Evolutionary conservation across 2,888 invertebrate genomes (phyloP).

Genomic region (Cylindroiulus punctatus): DNA sequence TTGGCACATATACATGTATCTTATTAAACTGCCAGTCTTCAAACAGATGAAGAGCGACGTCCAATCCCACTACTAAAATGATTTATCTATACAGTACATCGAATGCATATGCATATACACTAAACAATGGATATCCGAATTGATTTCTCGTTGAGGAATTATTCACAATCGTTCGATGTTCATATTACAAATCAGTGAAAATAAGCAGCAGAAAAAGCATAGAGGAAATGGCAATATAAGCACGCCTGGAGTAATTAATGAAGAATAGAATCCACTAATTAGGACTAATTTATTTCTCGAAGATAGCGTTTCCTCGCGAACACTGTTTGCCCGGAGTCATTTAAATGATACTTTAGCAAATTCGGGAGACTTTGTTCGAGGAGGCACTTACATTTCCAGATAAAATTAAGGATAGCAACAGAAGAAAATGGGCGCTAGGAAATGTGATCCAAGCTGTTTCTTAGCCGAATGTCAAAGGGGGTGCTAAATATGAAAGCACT

Average conservation of each 20-base stretch:
- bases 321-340: neutral
- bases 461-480: slow-evolving; percentile 14
- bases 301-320: slow-evolving; percentile 4
- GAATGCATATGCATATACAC: too few species aligned
- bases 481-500: slow-evolving; percentile 37
- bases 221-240: neutral
- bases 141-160: too few species aligned
- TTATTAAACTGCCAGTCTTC: too few species aligned
- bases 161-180: neutral
- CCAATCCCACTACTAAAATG: too few species aligned
- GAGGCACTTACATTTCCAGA: slow-evolving; percentile 22
- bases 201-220: neutral
- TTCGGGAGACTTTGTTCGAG: slow-evolving; percentile 28
- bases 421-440: neutral
- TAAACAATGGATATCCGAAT: too few species aligned
- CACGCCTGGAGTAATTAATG: slow-evolving; percentile 23
- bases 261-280: slow-evolving; percentile 25
- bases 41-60: too few species aligned
- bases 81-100: too few species aligned
- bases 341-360: slow-evolving; percentile 23
- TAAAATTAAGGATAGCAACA: neutral
- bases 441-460: slow-evolving; percentile 28
- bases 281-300: slow-evolving; percentile 4
- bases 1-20: too few species aligned
- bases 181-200: neutral